Base-by-base conservation (phyloP, 2,888 invertebrate species). In the Adela reaumurella region DNA sequence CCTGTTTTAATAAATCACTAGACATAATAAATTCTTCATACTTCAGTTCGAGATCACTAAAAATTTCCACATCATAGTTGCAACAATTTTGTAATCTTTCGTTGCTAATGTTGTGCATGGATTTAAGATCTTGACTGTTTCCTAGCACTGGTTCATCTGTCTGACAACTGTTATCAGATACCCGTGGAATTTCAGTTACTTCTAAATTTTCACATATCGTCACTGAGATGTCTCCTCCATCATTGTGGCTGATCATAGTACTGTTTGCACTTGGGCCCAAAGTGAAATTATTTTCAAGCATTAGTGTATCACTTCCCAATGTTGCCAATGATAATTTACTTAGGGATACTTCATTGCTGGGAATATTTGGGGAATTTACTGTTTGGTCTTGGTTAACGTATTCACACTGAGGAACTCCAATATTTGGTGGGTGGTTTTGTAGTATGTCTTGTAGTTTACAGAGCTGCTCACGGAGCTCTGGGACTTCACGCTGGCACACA, bases 401-500 rank as follows among this genome's bases (percentile, higher is more conserved):
- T 35, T 14, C 35, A 11, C 35, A 8, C 6, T 14, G 6, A 14
- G 35, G 35, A 4, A 35, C 4, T 35, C 6, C 14, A 11, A 56
- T 58, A 18, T 61, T 61, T 19, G 52, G 48, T 50, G 56, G 29
- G 42, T 68, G 67, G 6, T 57, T 60, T 57, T 65, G 68, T 17
- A 78, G 58, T 49, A 77, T 60, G 10, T 50, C 50, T 60, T 68
- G 62, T 4, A 78, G 62, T 46, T 67, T 65, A 19, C 58, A 56
- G 19, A 78, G 60, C 53, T 73, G 70, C 50, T 61, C 66, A 54
- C 70, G 77, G 44, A 76, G 62, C 5, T 62, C 65, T 5, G 74
- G 71, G 52, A 78, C 61, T 56, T 77, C 78, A 57, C 66, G 67
- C 62, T 72, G 71, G 53, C 74, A 76, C 1, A 76, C 64, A 51